Base-by-base conservation (phyloP, 2,113 vertebrate genomes). In the Prunella fulvescens region DNA sequence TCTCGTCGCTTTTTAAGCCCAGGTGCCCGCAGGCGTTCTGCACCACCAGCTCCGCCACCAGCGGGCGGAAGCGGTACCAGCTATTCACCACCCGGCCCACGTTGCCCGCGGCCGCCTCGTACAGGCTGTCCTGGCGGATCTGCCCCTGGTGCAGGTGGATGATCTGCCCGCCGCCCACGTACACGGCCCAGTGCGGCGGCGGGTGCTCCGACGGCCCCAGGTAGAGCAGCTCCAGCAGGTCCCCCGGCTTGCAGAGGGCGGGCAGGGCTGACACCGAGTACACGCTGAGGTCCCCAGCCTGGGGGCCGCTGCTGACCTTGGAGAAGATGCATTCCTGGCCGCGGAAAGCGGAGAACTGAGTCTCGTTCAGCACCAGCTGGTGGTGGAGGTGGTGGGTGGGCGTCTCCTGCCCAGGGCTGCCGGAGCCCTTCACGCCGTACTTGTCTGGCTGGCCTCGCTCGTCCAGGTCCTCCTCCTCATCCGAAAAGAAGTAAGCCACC, bases 311-410 rank as follows among this genome's bases (percentile, higher is more conserved):
- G 96, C 98, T 98, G 96, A 99, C 98, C 97, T 99, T 99, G 98
- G 99, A 99, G 97, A 99, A 99, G 97, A 99, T 99, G 98, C 99
- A 99, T 99, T 99, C 99, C 98, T 99, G 99, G 93, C 99, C 98
- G 93, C 99, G 98, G 97, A 99, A 99, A 92, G 99, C 99, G 2
- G 99, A 99, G 97, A 99, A 99, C 97, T 99, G 99, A 86, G 99
- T 98, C 97, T 99, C 99, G 97, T 98, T 99, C 90, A 99, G 98
- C 64, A 98, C 97, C 92, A 99, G 97, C 93, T 96, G 97, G 95
- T 98, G 98, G 92, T 97, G 95, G 88, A 95, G 97, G 86, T 91
- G 95, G 93, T 97, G 97, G 84, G 95, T 95, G 16, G 98, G 98
- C 73, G 94, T 95, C 93, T 96, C 96, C 72, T 93, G 96, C 87